Evolutionary conservation across 2,888 invertebrate genomes (phyloP), one percentile per base, ranked within the genome.

Genomic region (Cryptocephalus moraei): DNA sequence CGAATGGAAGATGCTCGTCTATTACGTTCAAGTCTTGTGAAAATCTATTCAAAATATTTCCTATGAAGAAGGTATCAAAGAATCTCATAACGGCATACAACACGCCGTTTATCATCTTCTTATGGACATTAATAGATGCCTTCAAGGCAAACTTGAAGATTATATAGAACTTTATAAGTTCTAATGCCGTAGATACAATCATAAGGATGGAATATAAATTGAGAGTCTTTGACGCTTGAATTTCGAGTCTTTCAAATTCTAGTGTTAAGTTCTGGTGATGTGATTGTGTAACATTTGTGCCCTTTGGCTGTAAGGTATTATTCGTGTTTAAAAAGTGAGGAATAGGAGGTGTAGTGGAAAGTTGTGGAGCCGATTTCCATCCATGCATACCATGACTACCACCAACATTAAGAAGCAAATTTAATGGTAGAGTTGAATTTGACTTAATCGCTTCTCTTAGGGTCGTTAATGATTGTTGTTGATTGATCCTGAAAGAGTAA

Each of bases 11-110:
- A 14, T 50, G 48, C 46, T 64, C 65, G 45, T 65, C 65, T 11
- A 63, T 55, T 8, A 59, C 43, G 13, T 42, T 51, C 38, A 65
- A 52, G 53, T 65, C 65, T 45, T 63, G 64, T 1, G 64, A 62
- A 53, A 64, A 65, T 47, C 65, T 56, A 43, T 64, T 65, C 43
- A 65, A 49, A 40, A 65, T 62, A 51, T 64, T 64, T n/a, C 64
- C 65, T 39, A 65, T 62, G 46, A 64, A 62, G 49, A 57, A 54
- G n/a, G 49, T 58, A 43, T 65, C 64, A 46, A 62, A 65, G 41
- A 65, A 65, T 6, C 50, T 32, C 64, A 64, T 65, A 9, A 53
- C 43, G 8, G 62, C 59, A 40, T 59, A 50, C 8, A 60, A 43
- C 10, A 64, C 49, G 40, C 52, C 54, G 8, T 51, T 45, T 3